Base-by-base conservation (phyloP, 2,113 vertebrate genomes). In the Bujurquina vittata region DNA sequence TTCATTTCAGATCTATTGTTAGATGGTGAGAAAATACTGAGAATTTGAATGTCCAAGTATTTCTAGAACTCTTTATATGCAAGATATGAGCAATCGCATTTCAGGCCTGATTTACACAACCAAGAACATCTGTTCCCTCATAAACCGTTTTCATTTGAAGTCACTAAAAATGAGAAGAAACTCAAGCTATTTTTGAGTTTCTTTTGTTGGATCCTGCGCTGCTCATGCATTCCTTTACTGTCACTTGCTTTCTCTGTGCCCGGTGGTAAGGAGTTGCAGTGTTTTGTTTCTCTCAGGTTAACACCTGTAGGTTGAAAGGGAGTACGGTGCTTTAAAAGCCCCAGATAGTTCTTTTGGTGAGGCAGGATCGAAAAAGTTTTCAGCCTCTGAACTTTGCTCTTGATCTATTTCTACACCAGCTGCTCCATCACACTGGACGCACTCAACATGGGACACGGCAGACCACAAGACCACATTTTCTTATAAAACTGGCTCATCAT, bases 321-420 rank as follows among this genome's bases (percentile, higher is more conserved):
- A 58, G 40, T 10, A 60, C 11, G n/a, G 3, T 62, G 22, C 35
- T 40, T 23, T 83, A 10, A 22, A 72, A 87, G 14, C 75, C 72
- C 59, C 29, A 23, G 81, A 82, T 79, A 56, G 62, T 56, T 84
- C 80, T n/a, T 22, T 74, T 40, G 18, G 35, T 29, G 49, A 75
- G 76, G 57, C 52, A 65, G 54, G 26, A 33, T n/a, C 40, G 33
- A 46, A 59, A 67, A 26, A n/a, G 26, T 57, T 72, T 65, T 33
- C 56, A 62, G 58, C 80, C 22, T 63, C 54, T 87, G 84, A 90
- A 85, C 90, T 91, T 83, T 83, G 79, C 83, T 77, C 63, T 63
- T 35, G 17, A 57, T 69, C 72, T 67, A 18, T 80, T 58, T 84
- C 83, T 63, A 57, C 75, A 67, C 78, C 59, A 40, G 3, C 20